Evolutionary conservation across 2,888 invertebrate genomes (phyloP), one percentile per base, ranked within the genome.

Genomic region (Macrophya annulata): DNA sequence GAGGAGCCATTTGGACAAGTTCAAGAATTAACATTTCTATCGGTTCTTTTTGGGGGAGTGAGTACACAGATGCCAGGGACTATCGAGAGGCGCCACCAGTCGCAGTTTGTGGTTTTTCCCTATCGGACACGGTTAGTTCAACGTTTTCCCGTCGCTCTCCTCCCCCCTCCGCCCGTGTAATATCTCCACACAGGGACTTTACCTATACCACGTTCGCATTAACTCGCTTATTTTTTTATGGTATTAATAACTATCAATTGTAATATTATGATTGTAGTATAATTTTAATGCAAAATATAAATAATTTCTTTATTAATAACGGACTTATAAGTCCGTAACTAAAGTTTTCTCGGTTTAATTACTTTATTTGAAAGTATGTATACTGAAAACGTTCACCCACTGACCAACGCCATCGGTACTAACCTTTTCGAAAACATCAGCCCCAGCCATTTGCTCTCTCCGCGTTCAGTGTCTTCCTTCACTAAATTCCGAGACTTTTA

Each of bases 351-450:
- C 48, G n/a, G 10, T 77, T 9, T 25, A 51, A 31, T 51, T 71
- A 51, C 68, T 31, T 40, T 65, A 55, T 76, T 55, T 88, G 88
- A 90, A 90, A 91, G 90, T 90, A 88, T 88, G 89, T 90, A 88
- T 88, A 88, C 88, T 89, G 88, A 90, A 92, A 91, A 91, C 89
- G 91, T 91, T 89, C 89, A 89, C 89, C 90, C 88, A 90, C 89
- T 90, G 89, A 90, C 90, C 89, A 89, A 87, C 88, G 88, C 62
- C 85, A 74, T 85, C 62, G 85, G 68, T 74, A 93, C 89, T 86
- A 88, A 86, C 91, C 87, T 87, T 89, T 85, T 89, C 87, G 89
- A 92, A 93, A 93, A 93, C 93, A 92, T 93, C 88, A 90, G 92
- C 93, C 92, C 89, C 89, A 90, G 89, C 87, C 89, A 90, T 88